These are phyloP conservation scores for Notarius lentiginosus DNA, from an alignment of 2,113 vertebrate genomes.

Conservation along the genomic window DNA sequence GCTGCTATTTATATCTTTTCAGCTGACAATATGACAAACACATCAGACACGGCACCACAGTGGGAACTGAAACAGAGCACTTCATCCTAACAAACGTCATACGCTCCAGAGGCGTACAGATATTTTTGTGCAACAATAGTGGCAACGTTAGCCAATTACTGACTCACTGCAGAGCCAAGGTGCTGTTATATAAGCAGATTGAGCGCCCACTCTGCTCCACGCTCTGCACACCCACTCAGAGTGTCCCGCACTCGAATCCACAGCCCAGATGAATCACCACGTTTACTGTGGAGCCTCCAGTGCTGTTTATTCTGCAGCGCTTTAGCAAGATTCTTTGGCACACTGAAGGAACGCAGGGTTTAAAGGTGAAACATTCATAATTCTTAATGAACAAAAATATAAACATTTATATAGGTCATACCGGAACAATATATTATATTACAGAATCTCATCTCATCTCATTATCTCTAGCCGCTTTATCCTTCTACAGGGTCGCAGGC, in stretches of 20 bases:
- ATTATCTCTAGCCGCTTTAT: too few relatives aligned
- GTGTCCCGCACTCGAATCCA: conserved; percentile 32
- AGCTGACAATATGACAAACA: conserved; percentile 1
- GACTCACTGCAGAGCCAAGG: conserved; percentile 41
- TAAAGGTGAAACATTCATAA: neutral
- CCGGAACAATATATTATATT: neutral
- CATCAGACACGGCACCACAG: neutral
- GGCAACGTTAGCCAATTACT: conserved; percentile 41
- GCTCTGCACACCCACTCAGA: conserved; percentile 39
- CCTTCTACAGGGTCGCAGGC: too few relatives aligned
- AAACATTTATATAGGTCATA: neutral
- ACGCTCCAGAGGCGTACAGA: conserved; percentile 20
- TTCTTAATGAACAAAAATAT: neutral
- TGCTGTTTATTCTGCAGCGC: conserved; percentile 30
- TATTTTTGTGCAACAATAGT: conserved; percentile 33
- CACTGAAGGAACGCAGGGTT: neutral
- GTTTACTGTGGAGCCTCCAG: conserved; percentile 18
- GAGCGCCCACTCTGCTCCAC: conserved; percentile 45
- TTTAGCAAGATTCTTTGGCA: conserved; percentile 22
- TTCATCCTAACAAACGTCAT: conserved; percentile 26
- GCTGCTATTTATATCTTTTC: conserved; percentile 26
- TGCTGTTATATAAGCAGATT: conserved; percentile 52
- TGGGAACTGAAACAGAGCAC: conserved; percentile 9
- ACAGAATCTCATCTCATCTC: too few relatives aligned
- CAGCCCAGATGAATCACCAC: conserved; percentile 42